phyloP scores from a whole-genome alignment of 2,888 invertebrate genomes.

The Pristionchus arcanus region DNA sequence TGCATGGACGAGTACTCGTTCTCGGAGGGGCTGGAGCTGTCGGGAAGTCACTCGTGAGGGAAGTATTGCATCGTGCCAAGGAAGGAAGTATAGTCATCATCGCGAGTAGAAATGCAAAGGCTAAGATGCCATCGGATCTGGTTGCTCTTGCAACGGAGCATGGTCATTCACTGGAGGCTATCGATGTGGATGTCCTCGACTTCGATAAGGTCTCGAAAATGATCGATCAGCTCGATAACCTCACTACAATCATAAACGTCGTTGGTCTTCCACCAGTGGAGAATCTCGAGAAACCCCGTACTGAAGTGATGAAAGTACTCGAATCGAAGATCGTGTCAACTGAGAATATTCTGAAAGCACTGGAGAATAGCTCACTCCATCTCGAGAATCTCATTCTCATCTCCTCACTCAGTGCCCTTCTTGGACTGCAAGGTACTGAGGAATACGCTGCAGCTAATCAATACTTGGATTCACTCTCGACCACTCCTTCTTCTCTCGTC shows the following conservation, averaged over 20 bases:
- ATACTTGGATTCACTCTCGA: conserved; percentile 64
- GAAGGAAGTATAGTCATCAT: conserved; percentile 37
- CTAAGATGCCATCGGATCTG: neutral
- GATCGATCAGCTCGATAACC: neutral
- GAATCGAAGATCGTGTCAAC: conserved; percentile 62
- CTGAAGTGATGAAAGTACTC: conserved; percentile 60
- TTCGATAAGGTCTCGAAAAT: conserved; percentile 1
- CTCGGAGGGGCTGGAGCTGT: conserved; percentile 58
- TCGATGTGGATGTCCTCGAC: conserved; percentile 39
- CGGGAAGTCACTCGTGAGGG: conserved; percentile 53
- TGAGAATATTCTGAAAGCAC: conserved; percentile 58
- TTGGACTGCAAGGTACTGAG: conserved; percentile 68
- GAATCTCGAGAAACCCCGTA: conserved; percentile 58
- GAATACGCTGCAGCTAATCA: conserved; percentile 72
- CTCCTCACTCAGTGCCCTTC: conserved; percentile 69
- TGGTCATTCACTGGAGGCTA: conserved; percentile 31
- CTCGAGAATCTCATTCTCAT: conserved; percentile 64
- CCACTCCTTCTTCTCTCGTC: conserved; percentile 34
- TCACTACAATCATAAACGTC: conserved; percentile 60
- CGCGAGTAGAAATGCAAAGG: conserved; percentile 25
- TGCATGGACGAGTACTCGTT: conserved; percentile 53
- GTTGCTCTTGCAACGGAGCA: neutral
- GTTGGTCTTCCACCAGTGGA: conserved; percentile 60
- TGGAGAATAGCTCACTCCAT: conserved; percentile 54
- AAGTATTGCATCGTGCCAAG: conserved; percentile 30